Evolutionary conservation across 2,888 invertebrate species (phyloP), one percentile per base, ranked within the genome.

Genomic region (Coremacera marginata): DNA sequence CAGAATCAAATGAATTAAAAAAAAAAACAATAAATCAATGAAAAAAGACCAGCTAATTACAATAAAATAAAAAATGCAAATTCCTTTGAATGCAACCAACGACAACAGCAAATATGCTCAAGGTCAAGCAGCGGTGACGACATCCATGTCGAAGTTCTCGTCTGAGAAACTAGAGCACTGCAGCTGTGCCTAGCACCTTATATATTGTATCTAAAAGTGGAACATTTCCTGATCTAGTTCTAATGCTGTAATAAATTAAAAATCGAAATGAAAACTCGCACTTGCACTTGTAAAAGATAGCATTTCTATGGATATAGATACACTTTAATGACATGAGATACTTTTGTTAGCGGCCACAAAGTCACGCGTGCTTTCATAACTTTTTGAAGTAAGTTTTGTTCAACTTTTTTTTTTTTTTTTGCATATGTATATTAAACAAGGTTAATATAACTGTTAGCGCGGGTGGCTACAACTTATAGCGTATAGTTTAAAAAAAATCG

Each of bases 11-110:
- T 60, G 25, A 14, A n/a, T 37, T 19, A 60, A 60, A 60, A 63
- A 63, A 63, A 31, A 27, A 34, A 25, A 34, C 2, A 25, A 27
- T 27, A 70, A 14, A 49, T 16, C 11, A 51, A 70, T 52, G n/a
- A 25, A 70, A 70, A 51, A 52, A 51, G 4, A 55, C 55, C 2
- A 16, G 31, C 3, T 63, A 34, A 65, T 65, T 65, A 65, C 31
- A 65, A 65, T 65, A 65, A 65, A 65, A 65, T 65, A 37, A 34
- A 65, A 65, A 65, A 65, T 65, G 63, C 63, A 5, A 65, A 65
- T 65, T 34, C 34, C 31, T 65, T 65, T 9, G 34, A 63, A 65
- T 34, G 34, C 5, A 11, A 34, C 0, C 3, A 51, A 14, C 51
- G 52, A 16, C 25, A 52, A 5, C 14, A 52, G 4, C 25, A n/a